These are phyloP conservation scores for Phymatocera aterrima DNA, from an alignment of 2,888 invertebrate genomes.

Conservation along the genomic window DNA sequence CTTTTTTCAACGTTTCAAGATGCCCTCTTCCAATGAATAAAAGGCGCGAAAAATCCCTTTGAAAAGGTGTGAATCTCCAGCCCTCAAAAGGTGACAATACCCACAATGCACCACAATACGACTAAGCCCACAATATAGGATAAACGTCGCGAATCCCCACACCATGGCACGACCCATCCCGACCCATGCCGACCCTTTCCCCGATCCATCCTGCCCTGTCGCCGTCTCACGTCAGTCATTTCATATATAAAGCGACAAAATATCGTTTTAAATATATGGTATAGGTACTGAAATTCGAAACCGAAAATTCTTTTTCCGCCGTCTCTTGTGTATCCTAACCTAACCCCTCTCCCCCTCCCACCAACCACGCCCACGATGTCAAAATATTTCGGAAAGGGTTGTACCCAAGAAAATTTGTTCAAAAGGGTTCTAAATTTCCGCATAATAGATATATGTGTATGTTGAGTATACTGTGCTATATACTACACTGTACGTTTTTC, in stretches of 20 bases:
- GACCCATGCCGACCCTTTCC: slow-evolving; percentile 46
- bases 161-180: slow-evolving; percentile 4
- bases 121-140: slow-evolving; percentile 69
- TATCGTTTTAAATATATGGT: slow-evolving; percentile 47
- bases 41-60: slow-evolving; percentile 66
- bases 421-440: slow-evolving; percentile 23
- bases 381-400: slow-evolving; percentile 68
- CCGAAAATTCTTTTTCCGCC: slow-evolving; percentile 43
- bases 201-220: background rate
- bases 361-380: slow-evolving; percentile 69
- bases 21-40: slow-evolving; percentile 64
- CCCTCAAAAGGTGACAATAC: slow-evolving; percentile 70
- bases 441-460: slow-evolving; percentile 22
- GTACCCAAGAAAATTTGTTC: slow-evolving; percentile 4
- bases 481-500: slow-evolving; percentile 48
- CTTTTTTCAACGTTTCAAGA: slow-evolving; percentile 41
- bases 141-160: slow-evolving; percentile 38
- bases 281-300: slow-evolving; percentile 49
- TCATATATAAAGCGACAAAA: slow-evolving; percentile 35
- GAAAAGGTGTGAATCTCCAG: slow-evolving; percentile 72
- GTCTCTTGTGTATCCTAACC: background rate
- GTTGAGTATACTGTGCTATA: background rate
- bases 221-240: slow-evolving; percentile 31
- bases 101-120: slow-evolving; percentile 66
- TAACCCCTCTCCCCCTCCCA: background rate